Evolutionary conservation across 2,888 invertebrate species (phyloP), one percentile per base, ranked within the genome.

Genomic region (Trachelus iudaicus): DNA sequence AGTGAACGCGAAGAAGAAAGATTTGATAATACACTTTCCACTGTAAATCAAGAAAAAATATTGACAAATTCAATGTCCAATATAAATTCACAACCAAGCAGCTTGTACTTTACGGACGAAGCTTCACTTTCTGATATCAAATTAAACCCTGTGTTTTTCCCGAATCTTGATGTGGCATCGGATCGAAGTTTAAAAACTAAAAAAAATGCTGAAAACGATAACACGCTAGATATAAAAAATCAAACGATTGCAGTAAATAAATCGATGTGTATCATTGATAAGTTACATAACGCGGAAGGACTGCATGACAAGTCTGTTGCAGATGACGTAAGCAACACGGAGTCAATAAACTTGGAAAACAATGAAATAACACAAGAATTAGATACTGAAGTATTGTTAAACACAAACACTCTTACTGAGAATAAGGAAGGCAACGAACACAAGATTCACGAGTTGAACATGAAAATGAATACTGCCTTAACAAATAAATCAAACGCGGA

Each of bases 71-170:
- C 83, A 11, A 71, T 78, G n/a, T 73, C 75, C 30, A 83, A 83
- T 69, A 76, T 83, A 9, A 56, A 81, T 31, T 82, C 82, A 3
- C 76, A 83, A 69, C 78, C 81, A 34, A 87, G 85, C 75, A 87
- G 84, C 73, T 68, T 82, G 1, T 87, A 85, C 34, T 83, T 87
- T 13, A 87, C 83, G 0, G 84, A 83, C 34, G 83, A 83, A 33
- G 79, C 79, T 9, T 83, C 84, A 3, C 80, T 76, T 69, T 82
- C 80, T 12, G 77, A 75, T 30, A 73, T 68, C 1, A 80, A 82
- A 77, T 68, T 80, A 23, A 76, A 56, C 23, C 15, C 74, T 23
- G 35, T n/a, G 15, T 23, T 30, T 71, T 23, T 56, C 1, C 23
- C 9, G 6, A 56, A 56, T 23, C 56, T 56, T 23, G 56, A 56